Base-by-base conservation (phyloP, 2,797 vertebrate genomes). In the Pseudopleuronectes americanus region DNA sequence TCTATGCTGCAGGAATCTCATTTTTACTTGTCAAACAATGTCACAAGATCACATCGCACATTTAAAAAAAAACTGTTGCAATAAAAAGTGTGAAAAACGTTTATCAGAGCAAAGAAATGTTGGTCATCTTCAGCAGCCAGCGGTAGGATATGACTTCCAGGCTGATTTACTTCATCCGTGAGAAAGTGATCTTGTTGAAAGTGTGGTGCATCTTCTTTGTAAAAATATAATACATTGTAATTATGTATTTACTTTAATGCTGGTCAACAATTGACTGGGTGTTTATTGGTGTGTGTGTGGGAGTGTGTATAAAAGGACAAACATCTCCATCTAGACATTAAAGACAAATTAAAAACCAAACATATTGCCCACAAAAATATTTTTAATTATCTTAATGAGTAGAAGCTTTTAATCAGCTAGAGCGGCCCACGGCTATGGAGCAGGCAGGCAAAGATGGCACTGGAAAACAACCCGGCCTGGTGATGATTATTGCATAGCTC, bases 21-120 rank as follows among this genome's bases (percentile, higher is more conserved):
- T 53, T 53, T 53, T 53, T 36, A 21, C 23, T 57, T 24, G 24
- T 48, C 22, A 69, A 58, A 70, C 43, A 38, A 28, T 6, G 23
- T 41, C 0, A 41, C 16, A 3, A 51, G 14, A 66, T 66, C 19
- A 53, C 12, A 57, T 1, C 13, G 21, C 26, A 64, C 12, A 60
- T n/a, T 33, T 43, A 0, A 17, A 31, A 60, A 54, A 17, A 41
- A 45, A 38, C 19, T 56, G 17, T 26, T 22, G 28, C 2, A 64
- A 12, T 33, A 51, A 45, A 14, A 45, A 45, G 6, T 45, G 43
- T 17, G 13, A 13, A 10, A 9, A 38, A 12, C 36, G 13, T 38
- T 38, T 12, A 38, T 38, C 12, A 38, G 13, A 9, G 36, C 36
- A 38, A 38, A 12, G 33, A 10, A 36, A 38, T 38, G 36, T 38